These are phyloP conservation scores for Hippasteria phrygiana DNA, from an alignment of 53 echinoderm and acorn worm species.

Conservation along the genomic window DNA sequence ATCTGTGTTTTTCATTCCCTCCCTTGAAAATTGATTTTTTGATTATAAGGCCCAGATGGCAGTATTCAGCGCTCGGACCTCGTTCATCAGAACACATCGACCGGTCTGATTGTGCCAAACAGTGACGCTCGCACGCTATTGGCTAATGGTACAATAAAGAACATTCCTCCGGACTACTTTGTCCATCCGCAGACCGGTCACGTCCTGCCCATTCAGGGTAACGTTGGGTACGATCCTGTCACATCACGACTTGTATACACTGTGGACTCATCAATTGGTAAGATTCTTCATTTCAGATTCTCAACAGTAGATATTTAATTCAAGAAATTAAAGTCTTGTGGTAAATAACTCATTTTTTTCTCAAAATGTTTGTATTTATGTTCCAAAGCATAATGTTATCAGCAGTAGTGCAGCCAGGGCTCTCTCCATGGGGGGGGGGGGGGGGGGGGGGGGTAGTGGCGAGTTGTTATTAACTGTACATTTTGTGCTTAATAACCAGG, in stretches of 20 bases:
- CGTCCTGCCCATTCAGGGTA: conserved; percentile 93
- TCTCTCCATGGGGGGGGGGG: too few relatives aligned
- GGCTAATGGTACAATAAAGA: conserved; percentile 66
- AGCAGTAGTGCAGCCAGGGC: too few relatives aligned
- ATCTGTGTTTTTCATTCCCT: too few relatives aligned
- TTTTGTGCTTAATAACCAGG: conserved; percentile 63
- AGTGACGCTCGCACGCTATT: conserved; percentile 82
- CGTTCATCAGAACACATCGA: conserved; percentile 79
- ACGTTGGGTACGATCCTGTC: conserved; percentile 89
- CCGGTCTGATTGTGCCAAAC: conserved; percentile 85
- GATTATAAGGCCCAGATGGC: conserved; percentile 82
- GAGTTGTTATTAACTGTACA: background rate
- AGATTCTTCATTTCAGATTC: background rate
- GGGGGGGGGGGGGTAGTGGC: background rate
- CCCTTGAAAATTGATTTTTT: too few relatives aligned
- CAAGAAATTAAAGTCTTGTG: too few relatives aligned
- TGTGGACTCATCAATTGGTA: conserved; percentile 84
- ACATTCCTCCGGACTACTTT: conserved; percentile 81
- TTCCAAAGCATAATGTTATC: too few relatives aligned
- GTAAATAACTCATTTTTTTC: background rate
- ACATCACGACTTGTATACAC: conserved; percentile 85
- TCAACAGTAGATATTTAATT: too few relatives aligned
- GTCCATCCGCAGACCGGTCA: conserved; percentile 87
- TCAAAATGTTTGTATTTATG: too few relatives aligned
- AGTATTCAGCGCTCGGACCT: conserved; percentile 76